Evolutionary conservation across 2,797 vertebrate species (phyloP).

Genomic region (Lateolabrax maculatus): DNA sequence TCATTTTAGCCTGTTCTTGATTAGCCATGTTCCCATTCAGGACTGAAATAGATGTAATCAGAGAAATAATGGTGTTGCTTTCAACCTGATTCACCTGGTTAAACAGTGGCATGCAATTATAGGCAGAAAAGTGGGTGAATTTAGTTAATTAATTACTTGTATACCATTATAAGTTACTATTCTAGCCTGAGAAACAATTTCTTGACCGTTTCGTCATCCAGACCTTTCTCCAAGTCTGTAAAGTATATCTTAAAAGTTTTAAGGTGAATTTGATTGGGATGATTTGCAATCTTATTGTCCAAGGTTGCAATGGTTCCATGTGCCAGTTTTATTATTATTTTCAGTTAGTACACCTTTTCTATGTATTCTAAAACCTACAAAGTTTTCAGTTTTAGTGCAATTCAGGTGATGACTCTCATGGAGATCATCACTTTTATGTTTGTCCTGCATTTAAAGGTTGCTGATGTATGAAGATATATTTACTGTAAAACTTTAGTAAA

Average conservation of each 20-base stretch:
- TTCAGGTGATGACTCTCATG: background rate
- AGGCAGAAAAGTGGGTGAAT: background rate
- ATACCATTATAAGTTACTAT: background rate
- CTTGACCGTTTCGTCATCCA: background rate
- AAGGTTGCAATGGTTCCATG: background rate
- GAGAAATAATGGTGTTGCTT: background rate
- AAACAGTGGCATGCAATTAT: background rate
- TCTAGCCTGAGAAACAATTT: background rate
- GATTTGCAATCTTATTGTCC: background rate
- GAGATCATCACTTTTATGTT: too few species aligned
- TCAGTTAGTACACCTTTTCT: background rate
- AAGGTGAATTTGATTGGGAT: background rate
- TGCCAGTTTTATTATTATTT: background rate
- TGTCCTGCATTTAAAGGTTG: background rate
- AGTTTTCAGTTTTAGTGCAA: background rate
- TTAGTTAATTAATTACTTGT: background rate
- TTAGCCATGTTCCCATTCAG: constrained; percentile 7
- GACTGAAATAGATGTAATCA: background rate
- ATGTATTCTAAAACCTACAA: background rate
- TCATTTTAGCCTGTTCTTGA: background rate
- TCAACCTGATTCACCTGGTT: background rate
- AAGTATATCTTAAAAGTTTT: background rate
- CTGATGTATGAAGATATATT: background rate
- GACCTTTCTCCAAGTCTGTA: background rate
- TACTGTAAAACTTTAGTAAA: background rate